Base-by-base conservation (phyloP, 2,113 vertebrate genomes). In the Cebidichthys violaceus region DNA sequence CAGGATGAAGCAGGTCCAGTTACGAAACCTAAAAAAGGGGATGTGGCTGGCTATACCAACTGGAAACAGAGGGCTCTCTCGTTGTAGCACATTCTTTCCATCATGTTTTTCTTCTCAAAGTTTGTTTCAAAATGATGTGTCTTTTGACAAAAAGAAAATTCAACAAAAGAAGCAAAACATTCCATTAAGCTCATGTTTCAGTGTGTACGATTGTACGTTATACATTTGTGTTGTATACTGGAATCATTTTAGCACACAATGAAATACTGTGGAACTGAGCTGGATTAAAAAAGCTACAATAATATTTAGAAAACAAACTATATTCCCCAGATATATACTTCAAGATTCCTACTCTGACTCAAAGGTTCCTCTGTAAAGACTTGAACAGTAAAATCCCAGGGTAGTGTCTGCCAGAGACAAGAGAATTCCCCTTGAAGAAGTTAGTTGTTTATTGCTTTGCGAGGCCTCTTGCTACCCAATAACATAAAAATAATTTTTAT, bases 31-130 rank as follows among this genome's bases (percentile, higher is more conserved):
- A 77, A 88, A 84, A 33, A 85, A 81, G 74, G 68, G 85, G 79
- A 93, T 91, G 89, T 91, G 86, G 91, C 81, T 77, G 67, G 67
- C 77, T 70, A 39, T 71, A 65, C 64, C 77, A 79, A 70, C 73
- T 90, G 86, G 90, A 92, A 92, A 93, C 90, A 89, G 86, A 89
- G 80, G 75, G 62, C 72, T 86, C 60, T 85, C 78, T 88, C 60
- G 78, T 54, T 76, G 62, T 45, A 27, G 33, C 27, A 4, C 69
- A 81, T 80, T 81, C 57, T 89, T 86, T 86, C 70, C 66, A 55
- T 31, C 4, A 24, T 43, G 29, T 74, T 72, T 81, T 83, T 65
- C 55, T 68, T 50, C 52, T 41, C 22, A 52, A 62, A 31, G 41
- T 70, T 77, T 52, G 20, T 83, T 75, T 80, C 47, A 54, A 82